Evolutionary conservation across 2,888 invertebrate genomes (phyloP).

Genomic region (Drosophila peninsularis): DNA sequence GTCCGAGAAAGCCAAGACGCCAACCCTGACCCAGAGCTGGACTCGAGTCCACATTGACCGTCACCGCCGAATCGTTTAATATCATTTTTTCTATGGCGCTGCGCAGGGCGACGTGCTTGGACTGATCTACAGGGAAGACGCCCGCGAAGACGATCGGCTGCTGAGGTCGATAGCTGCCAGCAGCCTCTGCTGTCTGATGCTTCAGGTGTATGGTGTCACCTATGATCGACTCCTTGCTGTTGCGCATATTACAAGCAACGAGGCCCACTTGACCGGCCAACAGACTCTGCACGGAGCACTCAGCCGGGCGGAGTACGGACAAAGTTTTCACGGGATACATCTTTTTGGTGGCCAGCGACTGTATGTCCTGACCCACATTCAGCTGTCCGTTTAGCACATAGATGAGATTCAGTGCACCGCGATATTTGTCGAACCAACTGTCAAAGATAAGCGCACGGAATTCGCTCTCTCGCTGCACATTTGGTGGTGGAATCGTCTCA

Average conservation of each 20-base stretch:
- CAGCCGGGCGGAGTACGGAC: constrained; percentile 92
- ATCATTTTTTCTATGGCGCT: constrained; percentile 95
- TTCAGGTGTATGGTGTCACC: constrained; percentile 91
- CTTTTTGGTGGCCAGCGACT: constrained; percentile 89
- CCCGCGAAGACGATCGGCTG: constrained; percentile 95
- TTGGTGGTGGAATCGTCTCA: constrained; percentile 91
- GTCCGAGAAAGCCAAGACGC: constrained; percentile 94
- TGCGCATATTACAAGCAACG: constrained; percentile 92
- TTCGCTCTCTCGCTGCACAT: constrained; percentile 86
- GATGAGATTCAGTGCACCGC: constrained; percentile 91
- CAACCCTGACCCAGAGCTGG: constrained; percentile 95
- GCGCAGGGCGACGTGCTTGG: constrained; percentile 90
- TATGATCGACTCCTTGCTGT: constrained; percentile 89
- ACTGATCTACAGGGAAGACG: constrained; percentile 94
- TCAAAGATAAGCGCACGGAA: constrained; percentile 95
- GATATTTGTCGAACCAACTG: constrained; percentile 95
- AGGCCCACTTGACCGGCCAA: constrained; percentile 97
- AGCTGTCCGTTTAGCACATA: constrained; percentile 92
- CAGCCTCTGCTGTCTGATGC: constrained; percentile 84
- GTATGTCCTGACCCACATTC: constrained; percentile 90
- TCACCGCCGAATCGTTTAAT: constrained; percentile 97
- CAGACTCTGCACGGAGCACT: constrained; percentile 88
- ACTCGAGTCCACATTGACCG: constrained; percentile 92
- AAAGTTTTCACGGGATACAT: constrained; percentile 91
- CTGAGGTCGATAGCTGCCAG: constrained; percentile 88